Conservation (phyloP, 2,888 invertebrate genomes). For the Heteromyza rotundicornis region DNA sequence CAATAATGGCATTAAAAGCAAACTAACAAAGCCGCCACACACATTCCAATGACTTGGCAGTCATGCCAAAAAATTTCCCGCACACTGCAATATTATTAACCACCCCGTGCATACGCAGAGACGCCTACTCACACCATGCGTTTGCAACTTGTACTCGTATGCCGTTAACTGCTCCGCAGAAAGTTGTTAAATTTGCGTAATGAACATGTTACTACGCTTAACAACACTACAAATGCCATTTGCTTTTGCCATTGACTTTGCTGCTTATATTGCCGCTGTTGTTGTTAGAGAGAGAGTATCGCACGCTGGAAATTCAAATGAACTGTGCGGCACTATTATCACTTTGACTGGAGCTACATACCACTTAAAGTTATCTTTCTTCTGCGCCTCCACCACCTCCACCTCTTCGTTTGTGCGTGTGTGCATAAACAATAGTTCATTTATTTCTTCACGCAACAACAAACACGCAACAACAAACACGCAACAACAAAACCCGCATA, state of each 20-base stretch:
- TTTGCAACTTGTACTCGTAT: too few species aligned
- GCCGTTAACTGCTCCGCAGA: too few species aligned
- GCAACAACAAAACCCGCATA: slow-evolving; percentile 36
- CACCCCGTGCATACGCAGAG: too few species aligned
- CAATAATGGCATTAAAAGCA: too few species aligned
- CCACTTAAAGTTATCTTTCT: neutral
- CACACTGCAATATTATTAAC: too few species aligned
- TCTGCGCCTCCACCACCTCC: too few species aligned
- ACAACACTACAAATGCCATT: neutral
- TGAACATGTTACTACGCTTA: neutral
- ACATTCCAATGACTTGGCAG: too few species aligned
- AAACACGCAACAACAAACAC: slow-evolving; percentile 17
- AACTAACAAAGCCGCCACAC: too few species aligned
- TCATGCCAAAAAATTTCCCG: too few species aligned
- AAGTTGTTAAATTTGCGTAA: neutral
- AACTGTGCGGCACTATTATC: neutral
- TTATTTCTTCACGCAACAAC: slow-evolving; percentile 30
- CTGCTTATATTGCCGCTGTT: too few species aligned
- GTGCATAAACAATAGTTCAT: slow-evolving; percentile 51
- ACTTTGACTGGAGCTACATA: neutral
- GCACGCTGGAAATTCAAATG: neutral
- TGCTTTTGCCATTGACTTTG: too few species aligned
- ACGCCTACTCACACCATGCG: too few species aligned
- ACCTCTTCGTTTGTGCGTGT: neutral
- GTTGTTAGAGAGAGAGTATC: neutral